Conservation (phyloP, 1,140 invertebrate species). For the Coelopa frigida region DNA sequence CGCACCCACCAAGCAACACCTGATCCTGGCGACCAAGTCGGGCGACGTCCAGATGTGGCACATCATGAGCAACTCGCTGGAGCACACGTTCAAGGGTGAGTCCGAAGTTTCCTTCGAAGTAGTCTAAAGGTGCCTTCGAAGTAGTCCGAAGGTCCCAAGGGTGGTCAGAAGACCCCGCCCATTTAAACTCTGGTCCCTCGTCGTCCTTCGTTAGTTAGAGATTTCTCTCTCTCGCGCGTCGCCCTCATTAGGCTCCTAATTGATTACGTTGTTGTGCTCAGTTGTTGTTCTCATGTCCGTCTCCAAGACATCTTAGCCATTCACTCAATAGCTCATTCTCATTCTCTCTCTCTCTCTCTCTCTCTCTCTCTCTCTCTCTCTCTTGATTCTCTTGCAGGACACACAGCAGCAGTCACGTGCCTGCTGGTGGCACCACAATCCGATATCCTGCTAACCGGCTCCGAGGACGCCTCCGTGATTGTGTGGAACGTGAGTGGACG, state of each 20-base stretch:
- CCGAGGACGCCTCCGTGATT: slow-evolving; percentile 73
- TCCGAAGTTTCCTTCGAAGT: too few relatives aligned
- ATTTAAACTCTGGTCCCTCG: not conserved
- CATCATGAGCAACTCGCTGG: slow-evolving; percentile 72
- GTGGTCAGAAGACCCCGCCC: not conserved
- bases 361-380: slow-evolving; percentile 1
- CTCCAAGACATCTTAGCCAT: not conserved
- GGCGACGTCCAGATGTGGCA: slow-evolving; percentile 76
- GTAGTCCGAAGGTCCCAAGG: not conserved
- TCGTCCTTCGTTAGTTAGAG: not conserved
- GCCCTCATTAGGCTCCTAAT: too few relatives aligned
- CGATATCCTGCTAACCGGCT: slow-evolving; percentile 71
- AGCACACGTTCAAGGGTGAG: slow-evolving; percentile 73
- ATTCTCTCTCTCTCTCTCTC: not conserved
- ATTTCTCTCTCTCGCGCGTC: not conserved
- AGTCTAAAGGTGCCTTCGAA: too few relatives aligned
- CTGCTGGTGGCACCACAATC: slow-evolving; percentile 70
- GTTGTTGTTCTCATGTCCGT: not conserved
- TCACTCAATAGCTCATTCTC: too few relatives aligned
- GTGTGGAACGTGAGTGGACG: slow-evolving; percentile 75
- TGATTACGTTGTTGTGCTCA: too few relatives aligned
- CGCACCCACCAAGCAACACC: slow-evolving; percentile 69
- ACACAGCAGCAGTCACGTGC: slow-evolving; percentile 68
- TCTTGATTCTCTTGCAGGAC: slow-evolving; percentile 52
- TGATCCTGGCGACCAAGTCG: slow-evolving; percentile 60